Base-by-base conservation (phyloP, 2,888 invertebrate species). In the Germaria angustata region DNA sequence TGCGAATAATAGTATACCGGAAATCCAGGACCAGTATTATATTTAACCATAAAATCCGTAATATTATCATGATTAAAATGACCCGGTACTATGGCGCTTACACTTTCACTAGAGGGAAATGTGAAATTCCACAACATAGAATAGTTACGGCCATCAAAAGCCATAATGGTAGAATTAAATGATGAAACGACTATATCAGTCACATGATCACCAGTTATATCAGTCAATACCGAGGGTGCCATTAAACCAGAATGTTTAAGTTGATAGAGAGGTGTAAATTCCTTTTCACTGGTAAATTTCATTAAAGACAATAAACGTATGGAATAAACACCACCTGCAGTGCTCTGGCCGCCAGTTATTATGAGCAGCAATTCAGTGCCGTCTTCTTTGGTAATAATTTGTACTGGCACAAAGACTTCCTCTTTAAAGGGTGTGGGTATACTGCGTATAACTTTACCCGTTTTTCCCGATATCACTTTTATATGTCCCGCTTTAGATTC, bases 21-120 rank as follows among this genome's bases (percentile, higher is more conserved):
- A 90, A 94, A 95, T 9, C 94, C 95, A 0, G 94, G 94, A 0
- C 95, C 95, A 39, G 93, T 90, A 84, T 90, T 91, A 53, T 91
- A 95, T 85, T 95, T 95, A 0, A 96, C 93, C 91, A 96, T 92
- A 87, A 96, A 95, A 89, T 96, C 96, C 0, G 96, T 95, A 6
- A 95, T 90, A 85, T 94, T 93, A 87, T 96, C 96, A 84, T 94
- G 93, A 88, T 96, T 95, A 87, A 94, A 96, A 89, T 94, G 96
- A 0, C 95, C 96, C 1, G 95, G 95, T 11, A 95, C 94, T 46
- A 96, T 95, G 63, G 95, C 93, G 86, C 95, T 95, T 86, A 95
- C 94, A 11, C 95, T 93, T 90, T 95, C 95, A 6, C 95, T 91
- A 8, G 89, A 88, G 1, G 94, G 93, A 80, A 95, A 92, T 0